A percentile compares a stretch with the other conserved stretches of the same genome.
These are phyloP conservation scores for Chondrilla cf. caribensis DNA, from an alignment of 37 sponge, comb jelly and placozoan genomes.

Conservation along the genomic window DNA sequence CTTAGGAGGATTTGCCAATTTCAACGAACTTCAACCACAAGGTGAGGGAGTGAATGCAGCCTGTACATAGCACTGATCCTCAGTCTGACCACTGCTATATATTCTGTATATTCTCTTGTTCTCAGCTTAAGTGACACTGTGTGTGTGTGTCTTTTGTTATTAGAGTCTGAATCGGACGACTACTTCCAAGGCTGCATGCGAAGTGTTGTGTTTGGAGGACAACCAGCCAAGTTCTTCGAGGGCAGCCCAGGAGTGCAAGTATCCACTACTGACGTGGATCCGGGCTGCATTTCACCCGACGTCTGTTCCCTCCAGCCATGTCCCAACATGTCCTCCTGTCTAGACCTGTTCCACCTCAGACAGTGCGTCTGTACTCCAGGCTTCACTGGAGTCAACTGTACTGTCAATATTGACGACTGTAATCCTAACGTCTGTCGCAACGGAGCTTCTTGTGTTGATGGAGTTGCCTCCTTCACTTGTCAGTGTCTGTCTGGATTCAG, in stretches of 20 bases:
- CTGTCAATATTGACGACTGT: constrained; percentile 6
- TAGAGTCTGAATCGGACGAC: not conserved
- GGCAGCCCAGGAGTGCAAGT: not conserved
- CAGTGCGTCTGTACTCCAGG: not conserved
- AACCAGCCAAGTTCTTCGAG: not conserved
- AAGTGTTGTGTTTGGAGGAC: constrained; percentile 6
- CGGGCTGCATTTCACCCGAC: constrained; percentile 11
- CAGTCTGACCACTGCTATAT: too few species aligned
- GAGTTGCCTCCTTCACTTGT: not conserved
- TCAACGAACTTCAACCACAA: not conserved
- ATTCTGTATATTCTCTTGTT: too few species aligned
- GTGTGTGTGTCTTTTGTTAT: too few species aligned
- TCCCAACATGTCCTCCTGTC: not conserved
- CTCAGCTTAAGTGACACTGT: too few species aligned
- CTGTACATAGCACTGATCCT: too few species aligned
- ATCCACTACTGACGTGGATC: not conserved
- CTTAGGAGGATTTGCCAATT: constrained; percentile 7
- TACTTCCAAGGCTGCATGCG: constrained; percentile 23
- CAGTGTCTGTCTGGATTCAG: not conserved
- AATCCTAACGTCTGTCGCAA: not conserved
- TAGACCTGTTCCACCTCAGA: not conserved
- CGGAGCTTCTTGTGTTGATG: constrained; percentile 3
- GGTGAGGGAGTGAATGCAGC: constrained; percentile 1
- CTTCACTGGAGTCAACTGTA: constrained; percentile 15
- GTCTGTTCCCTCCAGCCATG: not conserved